phyloP scores from a whole-genome alignment of 1,140 invertebrate genomes.

The Stenopsyche tienmushanensis region DNA sequence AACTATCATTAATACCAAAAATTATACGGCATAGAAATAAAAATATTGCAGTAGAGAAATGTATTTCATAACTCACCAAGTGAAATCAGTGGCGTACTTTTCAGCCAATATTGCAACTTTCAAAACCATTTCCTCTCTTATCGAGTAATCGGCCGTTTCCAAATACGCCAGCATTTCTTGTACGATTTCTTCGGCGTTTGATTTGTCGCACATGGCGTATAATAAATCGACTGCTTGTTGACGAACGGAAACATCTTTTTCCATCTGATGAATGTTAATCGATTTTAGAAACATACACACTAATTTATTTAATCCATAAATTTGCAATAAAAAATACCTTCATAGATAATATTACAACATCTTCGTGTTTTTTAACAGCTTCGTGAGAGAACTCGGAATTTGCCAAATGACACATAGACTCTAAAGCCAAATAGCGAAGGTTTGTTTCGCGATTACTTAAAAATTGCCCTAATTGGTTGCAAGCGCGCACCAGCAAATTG shows the following conservation, averaged over 20 bases:
- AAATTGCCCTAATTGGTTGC: conserved; percentile 98
- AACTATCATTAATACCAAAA: too few relatives aligned
- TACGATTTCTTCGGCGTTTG: conserved; percentile 99
- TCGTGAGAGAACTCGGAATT: conserved; percentile 99
- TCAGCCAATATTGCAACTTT: conserved; percentile 99
- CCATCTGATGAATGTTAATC: conserved; percentile 66
- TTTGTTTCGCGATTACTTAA: conserved; percentile 98
- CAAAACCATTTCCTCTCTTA: conserved; percentile 99
- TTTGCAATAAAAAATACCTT: conserved; percentile 63
- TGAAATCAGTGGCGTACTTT: conserved; percentile 99
- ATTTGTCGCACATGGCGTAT: conserved; percentile 99
- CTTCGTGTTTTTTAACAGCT: conserved; percentile 99
- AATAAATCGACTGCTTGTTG: conserved; percentile 98
- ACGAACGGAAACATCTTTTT: conserved; percentile 97
- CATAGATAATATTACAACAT: conserved; percentile 98
- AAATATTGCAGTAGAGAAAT: conserved; percentile 11
- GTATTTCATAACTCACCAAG: conserved; percentile 77
- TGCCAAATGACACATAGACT: conserved; percentile 99
- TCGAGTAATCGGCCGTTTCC: conserved; percentile 99
- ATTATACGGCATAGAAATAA: conserved; percentile 13
- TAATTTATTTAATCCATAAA: conserved; percentile 11
- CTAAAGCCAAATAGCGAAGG: conserved; percentile 94
- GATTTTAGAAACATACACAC: conserved; percentile 13
- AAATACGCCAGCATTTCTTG: conserved; percentile 99
- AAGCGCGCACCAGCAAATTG: conserved; percentile 94